Evolutionary conservation across 2,797 vertebrate genomes (phyloP), one percentile per base, ranked within the genome.

Genomic region (Halcyon badia): DNA sequence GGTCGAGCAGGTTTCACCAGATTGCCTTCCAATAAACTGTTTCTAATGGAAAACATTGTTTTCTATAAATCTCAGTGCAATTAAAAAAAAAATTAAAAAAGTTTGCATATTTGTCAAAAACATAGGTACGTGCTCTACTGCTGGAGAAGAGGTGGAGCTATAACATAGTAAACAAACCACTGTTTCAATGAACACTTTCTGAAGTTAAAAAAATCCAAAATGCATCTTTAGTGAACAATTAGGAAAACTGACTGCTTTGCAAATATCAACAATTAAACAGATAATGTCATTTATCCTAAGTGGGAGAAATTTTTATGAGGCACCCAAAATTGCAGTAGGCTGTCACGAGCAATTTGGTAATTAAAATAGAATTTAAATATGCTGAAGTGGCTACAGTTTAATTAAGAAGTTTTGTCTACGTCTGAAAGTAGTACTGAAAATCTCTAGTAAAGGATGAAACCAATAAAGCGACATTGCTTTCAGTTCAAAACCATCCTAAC

Each of bases 1-100:
- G 33, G 49, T 82, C 25, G 87, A 90, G 58, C 20, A 78, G 10
- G 19, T 86, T 96, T 90, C 91, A 93, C 30, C 65, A 79, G 46
- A 83, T 4, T 65, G 25, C 22, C 18, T 87, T 88, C 39, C 49
- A 79, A 33, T 33, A 57, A 75, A 51, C 39, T 33, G 16, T 39
- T 70, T 37, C 11, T 58, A 44, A 60, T 13, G 68, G 21, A 9
- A 90, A 92, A 75, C 15, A 22, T 17, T 44, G 7, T 0, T 60
- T 60, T 35, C 48, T 56, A 72, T 57, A 39, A 88, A 61, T 22
- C 4, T 20, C 17, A 65, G 7, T 25, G 49, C 14, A 71, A 33
- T 51, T 28, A 10, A 16, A 28, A 51, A 16, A 51, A 49, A 13
- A 49, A 22, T 22, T 12, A 14, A 28, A 77, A 58, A 69, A 20